phyloP scores from a whole-genome alignment of 2,113 vertebrate species.

The Aleadryas rufinucha region DNA sequence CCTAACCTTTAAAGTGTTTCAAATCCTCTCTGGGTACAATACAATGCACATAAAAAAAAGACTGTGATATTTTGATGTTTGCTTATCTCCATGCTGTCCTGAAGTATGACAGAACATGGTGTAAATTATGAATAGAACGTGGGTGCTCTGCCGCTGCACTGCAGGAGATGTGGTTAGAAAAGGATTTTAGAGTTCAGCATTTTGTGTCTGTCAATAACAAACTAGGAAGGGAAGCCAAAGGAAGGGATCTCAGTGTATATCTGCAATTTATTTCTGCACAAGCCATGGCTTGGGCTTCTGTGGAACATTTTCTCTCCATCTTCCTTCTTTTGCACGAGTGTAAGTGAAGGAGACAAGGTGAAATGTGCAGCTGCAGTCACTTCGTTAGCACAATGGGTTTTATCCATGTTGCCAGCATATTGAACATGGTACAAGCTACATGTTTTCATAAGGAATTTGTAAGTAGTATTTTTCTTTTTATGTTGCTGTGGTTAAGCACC shows the following conservation, averaged over 20 bases:
- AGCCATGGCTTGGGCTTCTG: not conserved
- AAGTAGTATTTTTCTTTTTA: not conserved
- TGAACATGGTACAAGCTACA: not conserved
- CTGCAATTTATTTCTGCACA: not conserved
- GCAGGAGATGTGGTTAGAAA: not conserved
- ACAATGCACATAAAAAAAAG: not conserved
- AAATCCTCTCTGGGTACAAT: not conserved
- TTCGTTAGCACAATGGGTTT: not conserved
- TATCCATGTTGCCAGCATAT: not conserved
- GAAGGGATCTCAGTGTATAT: not conserved
- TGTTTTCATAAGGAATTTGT: not conserved
- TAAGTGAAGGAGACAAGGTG: not conserved
- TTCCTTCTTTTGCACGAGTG: not conserved
- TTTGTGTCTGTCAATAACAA: not conserved
- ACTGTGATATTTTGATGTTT: conserved; percentile 13
- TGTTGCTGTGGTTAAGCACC: not conserved
- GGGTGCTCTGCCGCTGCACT: not conserved
- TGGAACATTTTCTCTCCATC: not conserved
- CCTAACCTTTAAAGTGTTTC: conserved; percentile 1
- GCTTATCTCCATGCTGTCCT: not conserved
- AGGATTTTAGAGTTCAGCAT: not conserved
- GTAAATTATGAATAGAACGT: conserved; percentile 26
- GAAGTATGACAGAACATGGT: not conserved
- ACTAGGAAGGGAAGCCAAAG: not conserved
- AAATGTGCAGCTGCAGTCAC: not conserved